These are phyloP conservation scores for Dermochelys coriacea DNA, from an alignment of 2,797 vertebrate genomes.

Conservation along the genomic window DNA sequence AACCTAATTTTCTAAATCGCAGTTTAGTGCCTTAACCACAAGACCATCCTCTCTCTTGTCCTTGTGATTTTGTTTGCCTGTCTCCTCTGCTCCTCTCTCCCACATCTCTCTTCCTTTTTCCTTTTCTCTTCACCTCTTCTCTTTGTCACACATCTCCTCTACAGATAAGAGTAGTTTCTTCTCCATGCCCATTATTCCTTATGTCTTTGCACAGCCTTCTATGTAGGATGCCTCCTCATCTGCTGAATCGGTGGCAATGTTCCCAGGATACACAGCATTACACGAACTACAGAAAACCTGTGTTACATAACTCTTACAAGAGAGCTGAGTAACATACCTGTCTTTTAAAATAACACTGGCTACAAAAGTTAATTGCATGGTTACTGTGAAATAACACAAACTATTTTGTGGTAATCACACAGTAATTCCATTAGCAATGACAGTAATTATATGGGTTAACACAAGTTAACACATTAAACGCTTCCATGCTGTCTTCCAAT, in stretches of 20 bases:
- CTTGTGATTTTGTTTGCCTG: background rate
- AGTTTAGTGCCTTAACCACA: background rate
- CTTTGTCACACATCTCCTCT: background rate
- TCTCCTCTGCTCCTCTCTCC: background rate
- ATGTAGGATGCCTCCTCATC: conserved; percentile 20
- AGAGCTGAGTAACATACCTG: conserved; percentile 11
- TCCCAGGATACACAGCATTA: conserved; percentile 54
- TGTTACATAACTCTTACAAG: conserved; percentile 44
- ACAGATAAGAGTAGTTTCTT: background rate
- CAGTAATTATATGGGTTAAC: conserved; percentile 31
- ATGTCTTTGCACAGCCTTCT: background rate
- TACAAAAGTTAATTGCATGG: conserved; percentile 56
- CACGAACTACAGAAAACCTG: conserved; percentile 26
- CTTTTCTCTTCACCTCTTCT: background rate
- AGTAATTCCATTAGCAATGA: conserved; percentile 29
- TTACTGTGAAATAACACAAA: conserved; percentile 17
- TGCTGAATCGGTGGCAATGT: conserved; percentile 11
- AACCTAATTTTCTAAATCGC: background rate
- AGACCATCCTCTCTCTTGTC: background rate
- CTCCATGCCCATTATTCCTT: background rate
- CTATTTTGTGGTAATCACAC: conserved; percentile 45
- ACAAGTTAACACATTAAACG: conserved; percentile 22
- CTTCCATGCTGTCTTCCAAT: background rate
- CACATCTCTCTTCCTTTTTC: background rate
- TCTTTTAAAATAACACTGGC: conserved; percentile 41